A percentile compares a stretch with the other conserved stretches of the same genome.
Evolutionary conservation across 2,888 invertebrate species (phyloP).

Genomic region (Venusia cambrica): DNA sequence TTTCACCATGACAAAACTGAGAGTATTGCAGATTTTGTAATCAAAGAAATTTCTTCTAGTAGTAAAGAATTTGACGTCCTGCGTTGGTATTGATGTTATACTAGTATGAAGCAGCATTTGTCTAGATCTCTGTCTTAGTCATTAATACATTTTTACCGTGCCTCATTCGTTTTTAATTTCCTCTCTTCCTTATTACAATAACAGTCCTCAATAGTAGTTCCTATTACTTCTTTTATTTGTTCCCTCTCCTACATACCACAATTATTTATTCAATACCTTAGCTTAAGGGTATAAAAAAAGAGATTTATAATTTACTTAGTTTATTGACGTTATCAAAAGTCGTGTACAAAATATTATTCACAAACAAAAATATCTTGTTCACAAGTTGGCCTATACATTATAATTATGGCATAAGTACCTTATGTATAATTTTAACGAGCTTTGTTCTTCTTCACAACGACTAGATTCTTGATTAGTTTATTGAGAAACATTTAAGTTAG

Average conservation of each 20-base stretch:
- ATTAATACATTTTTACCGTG: constrained; percentile 26
- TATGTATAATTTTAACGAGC: constrained; percentile 30
- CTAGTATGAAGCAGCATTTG: constrained; percentile 49
- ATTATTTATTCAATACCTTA: no score
- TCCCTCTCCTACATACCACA: no score
- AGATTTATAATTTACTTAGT: no score
- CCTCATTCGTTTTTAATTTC: constrained; percentile 35
- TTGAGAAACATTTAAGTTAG: no score
- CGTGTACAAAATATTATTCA: constrained; percentile 70
- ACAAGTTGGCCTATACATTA: constrained; percentile 55
- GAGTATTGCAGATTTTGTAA: constrained; percentile 60
- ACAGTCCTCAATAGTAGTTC: no score
- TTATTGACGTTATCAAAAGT: constrained; percentile 35
- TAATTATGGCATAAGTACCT: constrained; percentile 63
- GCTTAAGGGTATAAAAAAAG: no score
- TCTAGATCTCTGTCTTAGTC: constrained; percentile 6
- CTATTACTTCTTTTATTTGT: no score
- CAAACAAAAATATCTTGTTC: constrained; percentile 59
- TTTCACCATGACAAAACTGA: constrained; percentile 46
- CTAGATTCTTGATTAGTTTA: constrained; percentile 24
- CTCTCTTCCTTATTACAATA: no score
- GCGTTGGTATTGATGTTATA: constrained; percentile 66
- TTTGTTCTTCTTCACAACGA: constrained; percentile 29
- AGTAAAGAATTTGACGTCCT: constrained; percentile 69
- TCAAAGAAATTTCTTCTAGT: constrained; percentile 61